Percentiles rank a stretch among this genome's conserved stretches.
Evolutionary conservation across 2,113 vertebrate genomes (phyloP).

Genomic region (Setophaga coronata): DNA sequence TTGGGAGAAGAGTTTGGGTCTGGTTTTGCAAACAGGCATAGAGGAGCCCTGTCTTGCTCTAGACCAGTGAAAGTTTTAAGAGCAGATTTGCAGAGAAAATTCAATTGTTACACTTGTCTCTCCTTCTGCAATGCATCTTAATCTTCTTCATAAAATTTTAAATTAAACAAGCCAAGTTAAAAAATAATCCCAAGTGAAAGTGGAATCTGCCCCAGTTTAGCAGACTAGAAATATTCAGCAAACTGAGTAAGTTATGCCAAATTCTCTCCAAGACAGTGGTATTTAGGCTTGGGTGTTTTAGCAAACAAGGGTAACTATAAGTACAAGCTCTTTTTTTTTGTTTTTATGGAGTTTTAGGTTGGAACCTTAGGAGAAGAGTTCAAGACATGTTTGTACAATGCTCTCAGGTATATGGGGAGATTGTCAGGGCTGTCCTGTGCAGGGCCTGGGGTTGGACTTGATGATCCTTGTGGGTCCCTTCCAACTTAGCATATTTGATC

Average conservation of each 20-base stretch:
- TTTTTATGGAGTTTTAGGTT: not conserved
- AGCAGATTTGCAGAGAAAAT: not conserved
- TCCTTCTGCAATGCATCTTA: not conserved
- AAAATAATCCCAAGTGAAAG: not conserved
- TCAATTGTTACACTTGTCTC: accelerated
- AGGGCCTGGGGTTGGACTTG: not conserved
- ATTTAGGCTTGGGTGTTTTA: not conserved
- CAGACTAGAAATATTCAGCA: not conserved
- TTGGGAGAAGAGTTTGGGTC: not conserved
- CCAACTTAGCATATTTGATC: not conserved
- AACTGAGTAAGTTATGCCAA: not conserved
- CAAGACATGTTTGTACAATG: not conserved
- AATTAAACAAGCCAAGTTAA: not conserved
- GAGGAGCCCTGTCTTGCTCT: not conserved
- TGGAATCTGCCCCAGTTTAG: not conserved
- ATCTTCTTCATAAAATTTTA: not conserved
- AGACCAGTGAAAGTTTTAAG: not conserved
- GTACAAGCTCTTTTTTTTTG: not conserved
- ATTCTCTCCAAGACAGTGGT: not conserved
- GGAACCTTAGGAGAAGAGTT: not conserved
- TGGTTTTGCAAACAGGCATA: not conserved
- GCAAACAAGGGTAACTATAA: not conserved
- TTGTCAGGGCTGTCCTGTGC: not conserved
- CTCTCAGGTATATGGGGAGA: not conserved
- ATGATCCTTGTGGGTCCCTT: not conserved